Evolutionary conservation across 1,140 invertebrate genomes (phyloP).

Genomic region (Brachionus paranguensis): DNA sequence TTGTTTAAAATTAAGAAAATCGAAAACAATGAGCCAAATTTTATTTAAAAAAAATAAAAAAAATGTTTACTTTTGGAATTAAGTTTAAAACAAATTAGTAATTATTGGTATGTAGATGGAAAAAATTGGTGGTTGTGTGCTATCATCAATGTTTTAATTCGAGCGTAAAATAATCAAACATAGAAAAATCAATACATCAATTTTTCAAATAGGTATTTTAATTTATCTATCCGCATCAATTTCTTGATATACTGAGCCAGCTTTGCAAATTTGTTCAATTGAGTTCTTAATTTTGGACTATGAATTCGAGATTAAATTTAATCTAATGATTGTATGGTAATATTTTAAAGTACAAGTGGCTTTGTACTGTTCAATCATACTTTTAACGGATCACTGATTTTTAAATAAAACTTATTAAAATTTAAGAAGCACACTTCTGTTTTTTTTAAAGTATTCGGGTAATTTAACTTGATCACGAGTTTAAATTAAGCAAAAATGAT

Average conservation of each 20-base stretch:
- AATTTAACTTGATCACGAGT: neutral
- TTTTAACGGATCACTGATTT: neutral
- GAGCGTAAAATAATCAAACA: constrained; percentile 2
- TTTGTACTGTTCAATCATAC: neutral
- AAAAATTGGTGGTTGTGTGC: neutral
- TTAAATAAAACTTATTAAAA: neutral
- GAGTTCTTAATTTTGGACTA: neutral
- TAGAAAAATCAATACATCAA: neutral
- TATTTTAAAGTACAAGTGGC: neutral
- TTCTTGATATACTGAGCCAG: neutral
- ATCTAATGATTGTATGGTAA: neutral
- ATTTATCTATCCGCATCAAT: neutral
- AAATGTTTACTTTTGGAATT: constrained; percentile 1
- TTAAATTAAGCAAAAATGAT: neutral
- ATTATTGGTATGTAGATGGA: neutral
- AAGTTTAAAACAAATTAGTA: constrained; percentile 6
- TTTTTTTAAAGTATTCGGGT: neutral
- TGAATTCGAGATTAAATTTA: neutral
- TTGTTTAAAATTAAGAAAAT: neutral
- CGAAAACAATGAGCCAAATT: neutral
- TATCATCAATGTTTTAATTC: neutral
- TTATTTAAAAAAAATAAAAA: neutral
- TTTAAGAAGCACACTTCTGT: neutral
- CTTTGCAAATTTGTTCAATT: neutral
- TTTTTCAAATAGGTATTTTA: neutral